A percentile compares a stretch with the other conserved stretches of the same genome.
These are phyloP conservation scores for Neoascia interrupta DNA, from an alignment of 2,888 invertebrate genomes.

Conservation along the genomic window DNA sequence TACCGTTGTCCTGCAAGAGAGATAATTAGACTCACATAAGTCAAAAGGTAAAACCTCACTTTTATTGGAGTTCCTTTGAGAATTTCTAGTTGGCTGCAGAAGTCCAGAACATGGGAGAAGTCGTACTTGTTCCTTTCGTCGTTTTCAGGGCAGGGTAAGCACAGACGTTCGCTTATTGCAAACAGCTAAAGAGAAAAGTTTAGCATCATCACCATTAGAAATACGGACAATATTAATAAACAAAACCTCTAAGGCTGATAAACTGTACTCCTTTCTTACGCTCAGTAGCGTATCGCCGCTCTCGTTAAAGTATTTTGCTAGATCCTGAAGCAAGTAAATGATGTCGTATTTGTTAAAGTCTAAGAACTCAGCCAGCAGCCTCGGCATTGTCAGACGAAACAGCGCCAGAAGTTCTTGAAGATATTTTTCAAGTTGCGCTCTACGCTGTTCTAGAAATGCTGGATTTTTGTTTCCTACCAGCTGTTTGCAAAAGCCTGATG, in stretches of 20 bases:
- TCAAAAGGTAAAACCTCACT: not conserved
- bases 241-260: constrained; percentile 91
- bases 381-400: constrained; percentile 89
- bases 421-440: constrained; percentile 89
- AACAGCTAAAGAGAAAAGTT: constrained; percentile 86
- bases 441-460: constrained; percentile 91
- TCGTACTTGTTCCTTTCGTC: constrained; percentile 90
- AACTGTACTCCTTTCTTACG: constrained; percentile 83
- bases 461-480: constrained; percentile 94
- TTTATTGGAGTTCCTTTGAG: constrained; percentile 78
- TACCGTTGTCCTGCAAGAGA: constrained; percentile 70
- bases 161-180: constrained; percentile 93
- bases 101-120: constrained; percentile 94
- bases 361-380: constrained; percentile 90
- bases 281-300: constrained; percentile 86
- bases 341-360: constrained; percentile 95
- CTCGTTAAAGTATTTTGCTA: constrained; percentile 88
- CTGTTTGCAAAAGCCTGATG: too few species aligned
- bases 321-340: constrained; percentile 88
- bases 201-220: too few species aligned
- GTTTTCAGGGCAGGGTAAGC: constrained; percentile 89
- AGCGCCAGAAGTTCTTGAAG: constrained; percentile 88
- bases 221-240: too few species aligned
- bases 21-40: not conserved
- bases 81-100: constrained; percentile 87